Percentiles rank a stretch among this genome's conserved stretches.
phyloP scores from a whole-genome alignment of 2,797 vertebrate species.

The Lacerta agilis region DNA sequence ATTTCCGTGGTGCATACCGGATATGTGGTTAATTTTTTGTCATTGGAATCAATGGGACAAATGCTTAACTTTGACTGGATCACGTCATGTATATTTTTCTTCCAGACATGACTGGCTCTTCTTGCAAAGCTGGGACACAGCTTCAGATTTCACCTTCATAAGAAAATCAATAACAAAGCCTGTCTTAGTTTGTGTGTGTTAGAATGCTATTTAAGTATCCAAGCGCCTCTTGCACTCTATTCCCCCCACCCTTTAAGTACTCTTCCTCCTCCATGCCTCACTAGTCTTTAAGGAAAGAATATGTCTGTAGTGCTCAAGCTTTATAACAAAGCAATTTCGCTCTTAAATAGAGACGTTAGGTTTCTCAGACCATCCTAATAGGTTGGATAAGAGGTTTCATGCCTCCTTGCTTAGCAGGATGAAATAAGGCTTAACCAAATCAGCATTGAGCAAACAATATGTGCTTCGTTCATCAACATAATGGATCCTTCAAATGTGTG shows the following conservation, averaged over 20 bases:
- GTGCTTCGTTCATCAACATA: background rate
- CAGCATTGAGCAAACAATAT: background rate
- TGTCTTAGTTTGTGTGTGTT: background rate
- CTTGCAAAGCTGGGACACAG: background rate
- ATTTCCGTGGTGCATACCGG: background rate
- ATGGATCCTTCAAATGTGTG: background rate
- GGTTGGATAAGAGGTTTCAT: background rate
- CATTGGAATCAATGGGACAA: background rate
- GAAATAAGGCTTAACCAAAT: background rate
- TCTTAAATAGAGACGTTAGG: accelerated
- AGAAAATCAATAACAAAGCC: background rate
- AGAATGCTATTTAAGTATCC: background rate
- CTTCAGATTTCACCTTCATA: background rate
- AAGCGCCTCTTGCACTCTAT: background rate
- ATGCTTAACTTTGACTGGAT: background rate
- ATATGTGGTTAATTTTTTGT: background rate
- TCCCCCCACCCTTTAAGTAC: background rate
- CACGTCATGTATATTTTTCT: background rate
- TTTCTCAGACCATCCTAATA: constrained; percentile 24
- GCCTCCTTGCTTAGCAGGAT: background rate
- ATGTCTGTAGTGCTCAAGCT: background rate
- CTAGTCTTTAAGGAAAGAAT: constrained; percentile 8
- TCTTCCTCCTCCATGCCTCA: background rate
- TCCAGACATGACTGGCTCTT: background rate
- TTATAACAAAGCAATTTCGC: constrained; percentile 16